Conservation (phyloP, 2,888 invertebrate species). For the Timandra comae region DNA sequence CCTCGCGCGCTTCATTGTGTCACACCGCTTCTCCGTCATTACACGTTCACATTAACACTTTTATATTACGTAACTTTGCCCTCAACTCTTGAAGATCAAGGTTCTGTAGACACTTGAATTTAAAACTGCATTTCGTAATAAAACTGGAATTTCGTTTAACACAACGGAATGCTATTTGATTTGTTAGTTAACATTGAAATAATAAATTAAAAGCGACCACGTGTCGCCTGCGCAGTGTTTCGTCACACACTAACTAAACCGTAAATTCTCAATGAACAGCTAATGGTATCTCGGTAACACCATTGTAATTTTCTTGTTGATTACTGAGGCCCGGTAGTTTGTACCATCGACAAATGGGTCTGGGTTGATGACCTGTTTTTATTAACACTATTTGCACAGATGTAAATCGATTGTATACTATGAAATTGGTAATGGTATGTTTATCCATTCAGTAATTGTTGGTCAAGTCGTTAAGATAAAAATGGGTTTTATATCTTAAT, state of each 20-base stretch:
- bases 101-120: slow-evolving; percentile 12
- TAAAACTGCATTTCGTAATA: slow-evolving; percentile 19
- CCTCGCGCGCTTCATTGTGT: slow-evolving; percentile 52
- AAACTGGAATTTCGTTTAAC: slow-evolving; percentile 9
- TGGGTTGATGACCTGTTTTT: slow-evolving; percentile 34
- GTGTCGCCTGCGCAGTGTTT: slow-evolving; percentile 51
- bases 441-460: slow-evolving; percentile 17
- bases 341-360: slow-evolving; percentile 18
- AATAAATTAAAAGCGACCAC: slow-evolving; percentile 38
- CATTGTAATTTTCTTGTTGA: slow-evolving; percentile 27
- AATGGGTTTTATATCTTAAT: too few relatives aligned
- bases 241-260: slow-evolving; percentile 44
- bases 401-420: slow-evolving; percentile 20
- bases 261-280: slow-evolving; percentile 40
- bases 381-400: slow-evolving; percentile 26
- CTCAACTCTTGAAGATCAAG: slow-evolving; percentile 14
- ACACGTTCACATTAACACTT: slow-evolving; percentile 10
- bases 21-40: slow-evolving; percentile 42
- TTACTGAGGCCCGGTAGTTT: slow-evolving; percentile 23
- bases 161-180: slow-evolving; percentile 3
- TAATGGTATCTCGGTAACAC: slow-evolving; percentile 36
- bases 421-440: slow-evolving; percentile 13
- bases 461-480: slow-evolving; percentile 14
- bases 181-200: slow-evolving; percentile 11
- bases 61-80: slow-evolving; percentile 31